phyloP scores from a whole-genome alignment of 2,888 invertebrate species.

The Lithophane leautieri region DNA sequence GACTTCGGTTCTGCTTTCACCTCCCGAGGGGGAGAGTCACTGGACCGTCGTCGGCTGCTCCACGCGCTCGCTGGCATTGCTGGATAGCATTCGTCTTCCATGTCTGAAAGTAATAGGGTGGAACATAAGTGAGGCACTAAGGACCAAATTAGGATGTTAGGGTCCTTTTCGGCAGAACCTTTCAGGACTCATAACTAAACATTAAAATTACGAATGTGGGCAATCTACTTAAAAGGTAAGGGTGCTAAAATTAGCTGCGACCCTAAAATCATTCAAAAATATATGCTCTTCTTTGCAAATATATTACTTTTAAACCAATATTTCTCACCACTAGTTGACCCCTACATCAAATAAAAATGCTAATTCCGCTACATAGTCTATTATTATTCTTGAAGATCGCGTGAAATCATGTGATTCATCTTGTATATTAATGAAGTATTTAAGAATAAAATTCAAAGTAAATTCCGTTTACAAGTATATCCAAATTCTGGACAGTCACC shows the following conservation, averaged over 20 bases:
- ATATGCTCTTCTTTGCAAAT: too few species aligned
- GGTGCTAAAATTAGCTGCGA: neutral
- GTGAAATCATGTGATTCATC: neutral
- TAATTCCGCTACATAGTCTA: neutral
- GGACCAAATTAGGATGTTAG: neutral
- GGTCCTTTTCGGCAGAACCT: too few species aligned
- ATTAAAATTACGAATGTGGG: too few species aligned
- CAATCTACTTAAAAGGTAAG: too few species aligned
- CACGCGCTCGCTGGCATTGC: slow-evolving; percentile 93
- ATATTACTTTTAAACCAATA: too few species aligned
- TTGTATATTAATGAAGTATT: slow-evolving; percentile 12
- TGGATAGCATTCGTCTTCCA: slow-evolving; percentile 97
- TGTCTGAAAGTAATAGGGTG: slow-evolving; percentile 90
- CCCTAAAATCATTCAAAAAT: neutral
- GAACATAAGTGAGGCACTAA: slow-evolving; percentile 7
- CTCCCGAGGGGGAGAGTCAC: slow-evolving; percentile 81
- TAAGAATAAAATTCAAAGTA: neutral
- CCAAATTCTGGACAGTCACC: neutral
- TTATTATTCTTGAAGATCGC: neutral
- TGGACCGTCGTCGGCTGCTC: slow-evolving; percentile 83
- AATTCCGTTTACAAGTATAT: neutral
- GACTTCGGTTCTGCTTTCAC: slow-evolving; percentile 95
- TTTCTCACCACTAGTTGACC: neutral
- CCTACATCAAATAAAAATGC: neutral
- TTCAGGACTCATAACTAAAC: neutral